Base-by-base conservation (phyloP, 2,113 vertebrate species). In the Myotis lucifugus region DNA sequence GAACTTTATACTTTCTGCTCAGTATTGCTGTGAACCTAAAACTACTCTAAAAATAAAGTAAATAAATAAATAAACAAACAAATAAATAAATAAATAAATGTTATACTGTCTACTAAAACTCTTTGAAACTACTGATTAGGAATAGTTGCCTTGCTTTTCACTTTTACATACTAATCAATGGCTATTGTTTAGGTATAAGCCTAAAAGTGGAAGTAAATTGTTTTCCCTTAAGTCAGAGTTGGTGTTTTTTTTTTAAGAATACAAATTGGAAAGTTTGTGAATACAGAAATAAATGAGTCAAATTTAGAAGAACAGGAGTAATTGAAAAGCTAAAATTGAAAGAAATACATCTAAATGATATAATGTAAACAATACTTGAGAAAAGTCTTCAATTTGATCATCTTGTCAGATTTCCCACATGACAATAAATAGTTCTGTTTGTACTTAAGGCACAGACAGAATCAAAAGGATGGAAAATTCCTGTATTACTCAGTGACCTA, bases 241-340 rank as follows among this genome's bases (percentile, higher is more conserved):
- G 11, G 13, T 54, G 18, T 21, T 21, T 21, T 54, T 54, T 1
- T 18, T 54, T 48, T 46, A 52, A 25, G 52, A 81, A 21, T 18
- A 29, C 40, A 76, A 77, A 25, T 69, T 90, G 29, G 56, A 59
- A 92, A 92, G 21, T 37, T 21, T 73, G 32, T 52, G 17, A 69
- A 69, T 87, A 4, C 5, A 90, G 59, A 90, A 87, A 79, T 81
- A 85, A 91, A 79, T 81, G 54, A 87, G 25, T 73, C 32, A 74
- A n/a, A 79, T 79, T 87, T 76, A 84, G 19, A 74, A 59, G 32
- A 85, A 81, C 8, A 40, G 14, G 52, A 88, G 14, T 46, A 73
- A 66, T 52, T 48, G 27, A 87, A 82, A 85, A 78, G 34, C 42
- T 85, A 77, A 74, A n/a, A 2, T 50, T 69, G 6, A 10, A 81